Percentiles rank a stretch among this genome's conserved stretches.
Evolutionary conservation across 92 coral and sea anemone species (phyloP).

Genomic region (Epizoanthus stellaris): DNA sequence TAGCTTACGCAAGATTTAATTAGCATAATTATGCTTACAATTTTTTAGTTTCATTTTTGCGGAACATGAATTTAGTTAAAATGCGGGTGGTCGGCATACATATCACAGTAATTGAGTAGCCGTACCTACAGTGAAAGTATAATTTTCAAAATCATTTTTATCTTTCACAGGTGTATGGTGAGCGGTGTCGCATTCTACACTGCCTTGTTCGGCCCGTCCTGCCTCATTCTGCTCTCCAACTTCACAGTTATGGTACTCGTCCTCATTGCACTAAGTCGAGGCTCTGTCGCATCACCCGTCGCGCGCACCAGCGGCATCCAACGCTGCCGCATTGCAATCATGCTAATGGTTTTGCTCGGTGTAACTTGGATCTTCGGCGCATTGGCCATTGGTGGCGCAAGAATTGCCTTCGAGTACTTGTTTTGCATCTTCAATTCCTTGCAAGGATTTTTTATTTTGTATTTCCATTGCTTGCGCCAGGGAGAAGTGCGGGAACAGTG

Average conservation of each 20-base stretch:
- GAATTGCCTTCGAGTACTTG: slow-evolving; percentile 39
- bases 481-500: slow-evolving; percentile 51
- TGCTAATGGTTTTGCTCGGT: slow-evolving; percentile 52
- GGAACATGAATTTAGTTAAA: no score
- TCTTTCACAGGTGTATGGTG: slow-evolving; percentile 41
- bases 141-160: not conserved
- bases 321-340: slow-evolving; percentile 11
- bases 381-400: slow-evolving; percentile 47
- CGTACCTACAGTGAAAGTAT: not conserved
- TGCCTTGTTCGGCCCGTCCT: slow-evolving; percentile 40
- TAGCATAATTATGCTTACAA: no score
- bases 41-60: no score
- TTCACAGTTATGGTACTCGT: slow-evolving; percentile 35
- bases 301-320: slow-evolving; percentile 15
- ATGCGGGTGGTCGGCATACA: no score
- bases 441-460: slow-evolving; percentile 53
- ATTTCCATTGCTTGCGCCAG: slow-evolving; percentile 54
- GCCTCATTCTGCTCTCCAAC: slow-evolving; percentile 32
- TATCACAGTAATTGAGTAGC: not conserved
- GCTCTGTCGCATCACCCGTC: slow-evolving; percentile 31
- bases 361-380: slow-evolving; percentile 57
- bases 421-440: slow-evolving; percentile 54
- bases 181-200: slow-evolving; percentile 40
- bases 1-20: no score
- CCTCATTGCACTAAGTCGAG: slow-evolving; percentile 34